Percentiles rank a stretch among this genome's conserved stretches.
These are phyloP conservation scores for Aelia acuminata DNA, from an alignment of 2,888 invertebrate species.

Conservation along the genomic window DNA sequence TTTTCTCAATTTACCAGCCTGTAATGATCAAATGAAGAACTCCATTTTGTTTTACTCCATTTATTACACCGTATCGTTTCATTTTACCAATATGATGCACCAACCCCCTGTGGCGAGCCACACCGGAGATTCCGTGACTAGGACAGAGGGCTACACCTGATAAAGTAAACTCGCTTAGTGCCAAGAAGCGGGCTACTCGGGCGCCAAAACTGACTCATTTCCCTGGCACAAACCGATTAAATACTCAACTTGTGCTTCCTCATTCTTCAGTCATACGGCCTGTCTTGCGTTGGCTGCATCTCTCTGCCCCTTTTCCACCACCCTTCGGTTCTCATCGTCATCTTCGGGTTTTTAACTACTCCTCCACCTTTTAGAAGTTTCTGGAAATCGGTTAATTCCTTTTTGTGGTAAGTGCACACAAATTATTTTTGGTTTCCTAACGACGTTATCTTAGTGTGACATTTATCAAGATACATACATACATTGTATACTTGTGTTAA, in stretches of 20 bases:
- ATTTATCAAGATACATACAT: no score
- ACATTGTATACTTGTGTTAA: no score
- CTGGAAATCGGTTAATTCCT: not conserved
- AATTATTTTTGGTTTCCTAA: not conserved
- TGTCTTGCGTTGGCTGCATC: constrained; percentile 12
- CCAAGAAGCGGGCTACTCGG: constrained; percentile 22
- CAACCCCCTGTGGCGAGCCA: not conserved
- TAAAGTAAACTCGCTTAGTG: constrained; percentile 37
- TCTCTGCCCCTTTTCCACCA: not conserved
- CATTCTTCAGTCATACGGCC: constrained; percentile 37
- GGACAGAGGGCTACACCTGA: constrained; percentile 17
- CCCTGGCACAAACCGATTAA: constrained; percentile 35
- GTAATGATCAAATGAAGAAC: not conserved
- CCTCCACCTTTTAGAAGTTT: not conserved
- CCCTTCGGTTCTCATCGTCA: not conserved
- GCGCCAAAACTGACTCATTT: constrained; percentile 45
- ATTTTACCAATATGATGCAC: no score
- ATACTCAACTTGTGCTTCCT: constrained; percentile 15
- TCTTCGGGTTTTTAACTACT: not conserved
- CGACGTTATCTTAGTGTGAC: not conserved
- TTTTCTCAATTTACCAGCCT: not conserved
- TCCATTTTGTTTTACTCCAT: not conserved
- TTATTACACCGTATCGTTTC: not conserved
- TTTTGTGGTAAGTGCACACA: not conserved
- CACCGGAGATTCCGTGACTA: not conserved